Conservation (phyloP, 2,888 invertebrate genomes). For the Leuctra nigra region DNA sequence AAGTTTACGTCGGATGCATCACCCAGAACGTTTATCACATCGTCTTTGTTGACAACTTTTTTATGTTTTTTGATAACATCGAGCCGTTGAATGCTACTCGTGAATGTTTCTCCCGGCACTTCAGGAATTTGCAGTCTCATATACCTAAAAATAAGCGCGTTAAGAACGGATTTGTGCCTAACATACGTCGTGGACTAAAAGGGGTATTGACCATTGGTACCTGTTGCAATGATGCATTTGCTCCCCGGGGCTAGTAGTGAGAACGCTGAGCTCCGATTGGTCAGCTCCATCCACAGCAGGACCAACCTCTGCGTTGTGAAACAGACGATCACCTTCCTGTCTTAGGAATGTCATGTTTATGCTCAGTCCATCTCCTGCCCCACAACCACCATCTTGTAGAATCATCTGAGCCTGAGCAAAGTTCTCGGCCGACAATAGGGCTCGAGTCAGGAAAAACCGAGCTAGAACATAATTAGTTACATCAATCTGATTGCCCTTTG, state of each 20-base stretch:
- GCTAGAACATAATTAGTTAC: slow-evolving; percentile 46
- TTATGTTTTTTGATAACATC: slow-evolving; percentile 52
- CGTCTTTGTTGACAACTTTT: slow-evolving; percentile 51
- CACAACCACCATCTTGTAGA: slow-evolving; percentile 66
- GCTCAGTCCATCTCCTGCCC: slow-evolving; percentile 77
- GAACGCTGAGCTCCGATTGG: slow-evolving; percentile 56
- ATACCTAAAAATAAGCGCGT: slow-evolving; percentile 54
- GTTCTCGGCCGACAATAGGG: slow-evolving; percentile 63
- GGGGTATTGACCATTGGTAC: too few species aligned
- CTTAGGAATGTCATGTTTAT: slow-evolving; percentile 76
- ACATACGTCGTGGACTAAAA: too few species aligned
- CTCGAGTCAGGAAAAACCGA: slow-evolving; percentile 72
- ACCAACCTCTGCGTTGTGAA: slow-evolving; percentile 76
- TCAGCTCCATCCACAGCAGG: slow-evolving; percentile 48
- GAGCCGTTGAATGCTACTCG: slow-evolving; percentile 64
- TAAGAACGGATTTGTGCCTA: too few species aligned
- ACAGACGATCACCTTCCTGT: slow-evolving; percentile 58
- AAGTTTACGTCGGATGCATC: slow-evolving; percentile 59
- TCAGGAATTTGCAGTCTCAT: slow-evolving; percentile 60
- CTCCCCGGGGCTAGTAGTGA: slow-evolving; percentile 57
- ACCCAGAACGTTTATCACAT: slow-evolving; percentile 66
- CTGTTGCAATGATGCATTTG: slow-evolving; percentile 68
- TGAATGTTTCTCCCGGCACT: slow-evolving; percentile 54
- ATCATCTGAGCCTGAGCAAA: slow-evolving; percentile 58
- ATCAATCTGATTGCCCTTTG: too few species aligned